These are phyloP conservation scores for Bombus superbus DNA, from an alignment of 1,140 invertebrate genomes.

Conservation along the genomic window DNA sequence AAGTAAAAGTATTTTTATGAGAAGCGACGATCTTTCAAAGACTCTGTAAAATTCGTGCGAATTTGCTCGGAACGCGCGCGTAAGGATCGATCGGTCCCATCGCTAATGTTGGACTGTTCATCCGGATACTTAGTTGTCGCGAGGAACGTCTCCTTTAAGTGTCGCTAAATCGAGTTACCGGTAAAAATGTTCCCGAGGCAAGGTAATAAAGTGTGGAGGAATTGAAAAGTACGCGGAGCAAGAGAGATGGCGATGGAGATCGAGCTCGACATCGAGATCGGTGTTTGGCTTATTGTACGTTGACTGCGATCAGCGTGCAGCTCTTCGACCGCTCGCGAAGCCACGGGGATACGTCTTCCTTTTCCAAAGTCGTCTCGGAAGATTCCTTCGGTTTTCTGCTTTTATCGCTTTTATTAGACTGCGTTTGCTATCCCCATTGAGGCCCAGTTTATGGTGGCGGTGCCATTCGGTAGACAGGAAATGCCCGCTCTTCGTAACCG, in stretches of 20 bases:
- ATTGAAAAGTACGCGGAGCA: not conserved
- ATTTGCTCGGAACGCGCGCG: not conserved
- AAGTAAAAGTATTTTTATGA: too few relatives aligned
- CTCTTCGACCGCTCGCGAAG: conserved; percentile 4
- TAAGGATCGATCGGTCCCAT: not conserved
- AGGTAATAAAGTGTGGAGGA: conserved; percentile 42
- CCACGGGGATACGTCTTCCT: conserved; percentile 4
- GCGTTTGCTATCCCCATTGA: conserved; percentile 54
- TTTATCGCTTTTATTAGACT: conserved; percentile 62
- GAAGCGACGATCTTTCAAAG: too few relatives aligned
- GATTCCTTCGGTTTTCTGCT: conserved; percentile 45
- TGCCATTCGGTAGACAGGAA: conserved; percentile 63
- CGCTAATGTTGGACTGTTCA: not conserved
- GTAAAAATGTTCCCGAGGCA: not conserved
- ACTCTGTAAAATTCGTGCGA: too few relatives aligned
- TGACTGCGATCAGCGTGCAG: not conserved
- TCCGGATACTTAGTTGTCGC: not conserved
- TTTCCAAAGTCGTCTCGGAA: conserved; percentile 10
- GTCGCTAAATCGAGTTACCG: conserved; percentile 19
- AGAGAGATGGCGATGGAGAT: not conserved
- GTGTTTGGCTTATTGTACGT: conserved; percentile 44
- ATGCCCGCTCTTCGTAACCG: conserved; percentile 51
- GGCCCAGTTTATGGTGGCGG: conserved; percentile 57
- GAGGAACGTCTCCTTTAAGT: not conserved
- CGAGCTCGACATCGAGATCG: not conserved